phyloP scores from a whole-genome alignment of 2,113 vertebrate species.

The Stegostoma tigrinum region DNA sequence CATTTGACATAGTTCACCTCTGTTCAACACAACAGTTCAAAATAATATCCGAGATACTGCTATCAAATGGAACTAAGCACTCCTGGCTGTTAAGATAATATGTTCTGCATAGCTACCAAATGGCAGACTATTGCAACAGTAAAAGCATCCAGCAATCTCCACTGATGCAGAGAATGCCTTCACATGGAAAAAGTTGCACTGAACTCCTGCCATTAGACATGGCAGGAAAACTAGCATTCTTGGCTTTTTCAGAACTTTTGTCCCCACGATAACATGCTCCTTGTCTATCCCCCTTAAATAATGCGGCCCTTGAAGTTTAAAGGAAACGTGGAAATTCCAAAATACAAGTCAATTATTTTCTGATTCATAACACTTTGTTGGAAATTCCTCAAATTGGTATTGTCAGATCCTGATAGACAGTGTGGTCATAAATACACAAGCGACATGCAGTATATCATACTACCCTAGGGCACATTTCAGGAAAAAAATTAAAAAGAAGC shows the following conservation, averaged over 20 bases:
- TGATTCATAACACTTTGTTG: too few species aligned
- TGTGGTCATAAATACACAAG: background rate
- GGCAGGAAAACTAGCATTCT: background rate
- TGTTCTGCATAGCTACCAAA: background rate
- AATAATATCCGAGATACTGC: too few species aligned
- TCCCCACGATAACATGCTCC: background rate
- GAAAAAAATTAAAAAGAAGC: background rate
- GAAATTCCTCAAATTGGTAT: background rate
- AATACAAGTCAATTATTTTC: background rate
- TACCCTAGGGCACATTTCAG: background rate
- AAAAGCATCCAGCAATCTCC: background rate
- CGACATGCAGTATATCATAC: background rate
- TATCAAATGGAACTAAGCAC: background rate
- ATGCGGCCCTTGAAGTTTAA: too few species aligned
- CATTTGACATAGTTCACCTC: too few species aligned
- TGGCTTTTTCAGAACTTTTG: background rate
- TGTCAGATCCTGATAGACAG: background rate
- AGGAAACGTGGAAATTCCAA: background rate
- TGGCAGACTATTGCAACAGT: background rate
- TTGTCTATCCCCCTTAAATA: background rate
- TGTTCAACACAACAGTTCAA: too few species aligned
- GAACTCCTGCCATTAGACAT: too few species aligned
- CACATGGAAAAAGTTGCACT: background rate
- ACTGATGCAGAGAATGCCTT: too few species aligned
- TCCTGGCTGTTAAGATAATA: background rate